phyloP scores from a whole-genome alignment of 2,113 vertebrate genomes.

The Tachuris rubrigastra region DNA sequence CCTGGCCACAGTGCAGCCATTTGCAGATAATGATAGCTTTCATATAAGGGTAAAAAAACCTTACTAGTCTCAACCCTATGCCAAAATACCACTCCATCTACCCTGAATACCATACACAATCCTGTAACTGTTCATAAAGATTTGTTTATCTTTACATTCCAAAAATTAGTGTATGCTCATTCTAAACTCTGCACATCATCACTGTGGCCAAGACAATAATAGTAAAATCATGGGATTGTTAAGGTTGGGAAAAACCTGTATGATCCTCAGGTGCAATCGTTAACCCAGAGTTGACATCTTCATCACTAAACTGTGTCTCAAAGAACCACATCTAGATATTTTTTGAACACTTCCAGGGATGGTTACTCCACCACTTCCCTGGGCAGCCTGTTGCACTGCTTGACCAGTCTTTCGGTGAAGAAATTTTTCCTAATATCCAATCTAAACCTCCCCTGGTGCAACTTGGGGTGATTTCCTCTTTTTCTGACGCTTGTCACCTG shows the following conservation, averaged over 20 bases:
- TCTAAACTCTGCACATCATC: not conserved
- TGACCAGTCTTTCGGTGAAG: not conserved
- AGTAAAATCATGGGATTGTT: not conserved
- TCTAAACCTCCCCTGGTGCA: not conserved
- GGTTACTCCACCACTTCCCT: not conserved
- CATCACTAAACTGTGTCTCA: not conserved
- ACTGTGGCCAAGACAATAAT: not conserved
- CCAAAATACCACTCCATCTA: not conserved
- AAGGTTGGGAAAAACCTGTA: not conserved
- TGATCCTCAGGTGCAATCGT: accelerated
- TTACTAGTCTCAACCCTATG: accelerated
- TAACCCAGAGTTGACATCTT: not conserved
- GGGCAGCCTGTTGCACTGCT: not conserved
- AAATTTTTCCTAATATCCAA: not conserved
- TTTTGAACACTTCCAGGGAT: not conserved
- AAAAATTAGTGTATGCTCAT: not conserved
- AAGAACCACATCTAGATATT: not conserved
- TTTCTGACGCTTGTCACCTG: not conserved
- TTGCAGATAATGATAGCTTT: not conserved
- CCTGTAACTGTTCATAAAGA: not conserved
- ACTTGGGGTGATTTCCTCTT: not conserved
- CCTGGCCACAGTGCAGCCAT: accelerated
- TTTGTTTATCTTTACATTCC: not conserved
- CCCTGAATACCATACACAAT: accelerated
- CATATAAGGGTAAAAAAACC: not conserved